Percentiles rank a stretch among this genome's conserved stretches.
phyloP scores from a whole-genome alignment of 2,888 invertebrate genomes.

The Stenodema calcarata region DNA sequence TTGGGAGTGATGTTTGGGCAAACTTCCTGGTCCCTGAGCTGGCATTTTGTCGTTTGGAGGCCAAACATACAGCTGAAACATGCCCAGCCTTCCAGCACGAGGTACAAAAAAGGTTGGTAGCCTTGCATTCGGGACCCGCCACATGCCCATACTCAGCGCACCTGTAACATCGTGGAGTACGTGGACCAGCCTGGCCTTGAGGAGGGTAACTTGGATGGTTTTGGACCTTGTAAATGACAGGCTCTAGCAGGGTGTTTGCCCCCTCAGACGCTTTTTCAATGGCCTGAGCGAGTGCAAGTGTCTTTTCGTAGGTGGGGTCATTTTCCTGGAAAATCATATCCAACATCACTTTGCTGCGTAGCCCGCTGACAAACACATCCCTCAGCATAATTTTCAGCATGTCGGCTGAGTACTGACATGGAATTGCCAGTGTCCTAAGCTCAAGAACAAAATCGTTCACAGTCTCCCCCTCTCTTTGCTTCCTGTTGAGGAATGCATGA shows the following conservation, averaged over 20 bases:
- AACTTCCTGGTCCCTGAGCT: too few relatives aligned
- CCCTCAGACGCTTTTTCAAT: too few relatives aligned
- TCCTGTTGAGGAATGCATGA: not conserved
- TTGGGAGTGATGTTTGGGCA: too few relatives aligned
- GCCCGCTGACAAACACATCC: too few relatives aligned
- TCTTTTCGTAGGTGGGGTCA: too few relatives aligned
- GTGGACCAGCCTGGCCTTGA: not conserved
- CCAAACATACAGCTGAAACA: not conserved
- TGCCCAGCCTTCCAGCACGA: not conserved
- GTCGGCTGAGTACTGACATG: not conserved
- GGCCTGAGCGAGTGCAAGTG: too few relatives aligned
- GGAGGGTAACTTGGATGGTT: not conserved
- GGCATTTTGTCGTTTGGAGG: not conserved
- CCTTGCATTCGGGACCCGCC: not conserved
- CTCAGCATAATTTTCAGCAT: too few relatives aligned
- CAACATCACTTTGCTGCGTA: too few relatives aligned
- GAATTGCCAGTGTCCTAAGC: not conserved
- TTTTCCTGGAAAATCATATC: too few relatives aligned
- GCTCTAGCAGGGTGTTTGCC: too few relatives aligned
- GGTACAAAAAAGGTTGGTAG: not conserved
- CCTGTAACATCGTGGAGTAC: not conserved
- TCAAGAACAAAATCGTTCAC: not conserved
- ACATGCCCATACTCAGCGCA: not conserved
- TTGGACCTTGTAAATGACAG: not conserved
- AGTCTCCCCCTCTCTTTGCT: not conserved